Evolutionary conservation across 2,113 vertebrate species (phyloP).

Genomic region (Copsychus sechellarum): DNA sequence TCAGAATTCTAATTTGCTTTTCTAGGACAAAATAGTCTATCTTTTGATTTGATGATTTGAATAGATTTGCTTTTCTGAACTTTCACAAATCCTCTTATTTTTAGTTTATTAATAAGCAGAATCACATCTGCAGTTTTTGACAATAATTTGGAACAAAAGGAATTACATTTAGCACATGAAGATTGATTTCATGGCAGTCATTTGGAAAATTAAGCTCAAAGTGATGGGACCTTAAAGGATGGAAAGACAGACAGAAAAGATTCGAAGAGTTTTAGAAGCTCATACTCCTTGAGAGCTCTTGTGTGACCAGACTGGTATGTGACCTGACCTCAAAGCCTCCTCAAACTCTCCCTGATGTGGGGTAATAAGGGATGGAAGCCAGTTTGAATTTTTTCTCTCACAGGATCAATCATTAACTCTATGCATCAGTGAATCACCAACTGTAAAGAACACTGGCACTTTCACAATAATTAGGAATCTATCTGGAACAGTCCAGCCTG

Average conservation of each 20-base stretch:
- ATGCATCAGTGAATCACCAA: background rate
- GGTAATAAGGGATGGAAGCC: background rate
- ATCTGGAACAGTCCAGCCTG: background rate
- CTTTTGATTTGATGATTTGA: background rate
- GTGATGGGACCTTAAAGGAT: background rate
- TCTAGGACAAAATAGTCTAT: background rate
- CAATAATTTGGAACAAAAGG: background rate
- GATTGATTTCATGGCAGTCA: background rate
- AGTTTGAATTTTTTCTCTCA: background rate
- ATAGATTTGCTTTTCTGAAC: background rate
- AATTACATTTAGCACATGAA: background rate
- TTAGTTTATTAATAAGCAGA: background rate
- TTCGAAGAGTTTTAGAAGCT: background rate
- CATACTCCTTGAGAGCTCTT: background rate
- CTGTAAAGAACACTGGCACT: background rate
- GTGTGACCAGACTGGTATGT: background rate
- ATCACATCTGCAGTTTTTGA: background rate
- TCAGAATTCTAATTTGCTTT: background rate
- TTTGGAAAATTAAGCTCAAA: background rate
- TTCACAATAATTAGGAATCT: background rate
- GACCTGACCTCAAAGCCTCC: background rate
- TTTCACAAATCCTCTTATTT: background rate
- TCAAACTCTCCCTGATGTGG: background rate
- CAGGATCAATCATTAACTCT: background rate
- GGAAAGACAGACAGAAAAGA: background rate